These are phyloP conservation scores for Campylorhamphus procurvoides DNA, from an alignment of 2,113 vertebrate species.

Conservation along the genomic window DNA sequence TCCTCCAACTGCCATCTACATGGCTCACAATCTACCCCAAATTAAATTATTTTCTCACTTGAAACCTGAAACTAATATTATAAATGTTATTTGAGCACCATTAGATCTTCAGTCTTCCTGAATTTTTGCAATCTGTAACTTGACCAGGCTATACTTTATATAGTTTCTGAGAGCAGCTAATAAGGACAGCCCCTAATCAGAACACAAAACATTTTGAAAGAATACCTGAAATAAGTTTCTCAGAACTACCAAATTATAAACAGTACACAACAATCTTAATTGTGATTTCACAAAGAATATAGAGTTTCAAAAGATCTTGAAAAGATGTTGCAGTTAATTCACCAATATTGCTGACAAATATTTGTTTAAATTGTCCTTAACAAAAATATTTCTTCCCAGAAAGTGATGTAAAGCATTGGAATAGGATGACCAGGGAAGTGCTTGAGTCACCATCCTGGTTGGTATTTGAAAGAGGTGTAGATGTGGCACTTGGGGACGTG, in stretches of 20 bases:
- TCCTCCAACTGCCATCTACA: not conserved
- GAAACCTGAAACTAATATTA: not conserved
- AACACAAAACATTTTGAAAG: not conserved
- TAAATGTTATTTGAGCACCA: not conserved
- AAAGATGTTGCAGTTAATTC: not conserved
- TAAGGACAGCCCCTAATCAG: not conserved
- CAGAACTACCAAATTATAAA: not conserved
- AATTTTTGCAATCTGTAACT: not conserved
- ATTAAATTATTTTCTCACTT: not conserved
- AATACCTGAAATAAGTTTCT: not conserved
- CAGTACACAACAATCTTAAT: not conserved
- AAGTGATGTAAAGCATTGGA: not conserved
- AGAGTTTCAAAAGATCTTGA: not conserved
- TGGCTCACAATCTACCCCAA: not conserved
- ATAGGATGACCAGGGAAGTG: not conserved
- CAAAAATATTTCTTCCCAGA: not conserved
- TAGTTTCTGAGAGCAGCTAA: not conserved
- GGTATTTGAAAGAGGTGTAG: not conserved
- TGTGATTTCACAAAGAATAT: not conserved
- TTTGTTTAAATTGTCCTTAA: not conserved
- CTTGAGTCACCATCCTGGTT: not conserved
- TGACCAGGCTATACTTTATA: not conserved
- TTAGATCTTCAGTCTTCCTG: not conserved
- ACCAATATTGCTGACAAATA: not conserved
- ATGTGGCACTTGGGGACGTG: too few species aligned